Base-by-base conservation (phyloP, 2,113 vertebrate genomes). In the Tautogolabrus adspersus region DNA sequence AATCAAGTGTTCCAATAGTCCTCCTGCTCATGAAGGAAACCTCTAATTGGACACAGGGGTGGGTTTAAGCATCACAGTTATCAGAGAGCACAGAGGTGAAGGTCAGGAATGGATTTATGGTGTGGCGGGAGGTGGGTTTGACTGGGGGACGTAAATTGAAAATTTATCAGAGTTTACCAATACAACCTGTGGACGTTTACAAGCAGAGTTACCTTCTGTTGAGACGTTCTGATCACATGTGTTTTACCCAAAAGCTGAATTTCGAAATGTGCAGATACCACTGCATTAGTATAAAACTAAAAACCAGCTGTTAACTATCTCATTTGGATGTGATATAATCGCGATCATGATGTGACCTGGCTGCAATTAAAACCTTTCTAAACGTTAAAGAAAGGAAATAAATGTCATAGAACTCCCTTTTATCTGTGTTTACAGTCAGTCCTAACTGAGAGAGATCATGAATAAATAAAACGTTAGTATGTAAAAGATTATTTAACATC, bases 151-250 rank as follows among this genome's bases (percentile, higher is more conserved):
- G 69, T 64, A 61, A 63, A 64, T 44, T n/a, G 21, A 54, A 12
- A 66, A 49, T 86, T 26, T 54, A 77, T 55, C 38, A 30, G 40
- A 8, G n/a, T 78, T 65, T 68, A 72, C 12, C 55, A 63, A 11
- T 13, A 19, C 59, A 58, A 47, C 59, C 59, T 42, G 19, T 3
- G 22, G 58, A 49, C 49, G 65, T 66, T 66, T 55, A 58, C 40
- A 69, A 66, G 37, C 23, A 22, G 7, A 34, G 22, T 22, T 23
- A 21, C 38, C 11, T 18, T 57, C 6, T 38, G 16, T 72, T n/a
- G 9, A 44, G 60, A 65, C 1, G 18, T 10, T 9, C 8, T 8
- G 15, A n/a, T n/a, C 8, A 18, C 6, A 6, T 6, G 30, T 11
- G 3, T 42, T 42, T 11, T 2, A 49, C 15, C 47, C 16, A 19